phyloP scores from a whole-genome alignment of 2,113 vertebrate species.

The Stomatorhinus ivindoensis region DNA sequence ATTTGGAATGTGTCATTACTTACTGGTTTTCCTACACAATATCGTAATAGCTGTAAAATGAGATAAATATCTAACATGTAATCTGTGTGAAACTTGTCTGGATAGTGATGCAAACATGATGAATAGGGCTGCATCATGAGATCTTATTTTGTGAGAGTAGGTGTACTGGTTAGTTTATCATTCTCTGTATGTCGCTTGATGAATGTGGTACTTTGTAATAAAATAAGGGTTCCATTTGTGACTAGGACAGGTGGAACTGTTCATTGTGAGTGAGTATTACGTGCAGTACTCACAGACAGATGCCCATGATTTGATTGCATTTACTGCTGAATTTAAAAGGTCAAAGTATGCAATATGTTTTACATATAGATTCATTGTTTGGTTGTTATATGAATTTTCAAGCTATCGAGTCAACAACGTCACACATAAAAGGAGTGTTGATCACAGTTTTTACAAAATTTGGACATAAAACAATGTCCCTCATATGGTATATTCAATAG shows the following conservation, averaged over 20 bases:
- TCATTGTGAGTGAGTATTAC: not conserved
- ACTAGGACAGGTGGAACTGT: not conserved
- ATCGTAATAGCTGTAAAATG: constrained; percentile 4
- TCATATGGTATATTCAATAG: not conserved
- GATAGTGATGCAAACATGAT: constrained; percentile 5
- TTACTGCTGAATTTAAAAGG: not conserved
- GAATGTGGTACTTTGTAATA: constrained; percentile 15
- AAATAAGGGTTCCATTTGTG: constrained; percentile 14
- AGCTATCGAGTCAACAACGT: not conserved
- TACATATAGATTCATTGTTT: constrained; percentile 1
- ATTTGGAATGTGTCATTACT: not conserved
- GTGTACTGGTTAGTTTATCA: constrained; percentile 6
- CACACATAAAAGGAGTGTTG: not conserved
- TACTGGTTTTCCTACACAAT: not conserved
- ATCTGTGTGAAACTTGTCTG: constrained; percentile 5
- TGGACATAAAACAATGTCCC: not conserved
- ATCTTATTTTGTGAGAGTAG: not conserved
- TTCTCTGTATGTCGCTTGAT: constrained; percentile 12
- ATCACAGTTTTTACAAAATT: not conserved
- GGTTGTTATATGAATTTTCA: not conserved
- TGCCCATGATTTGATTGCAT: not conserved
- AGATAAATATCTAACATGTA: not conserved
- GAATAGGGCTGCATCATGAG: not conserved
- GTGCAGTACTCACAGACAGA: not conserved
- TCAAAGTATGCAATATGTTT: not conserved